Base-by-base conservation (phyloP, 2,888 invertebrate genomes). In the Mimachlamys varia region DNA sequence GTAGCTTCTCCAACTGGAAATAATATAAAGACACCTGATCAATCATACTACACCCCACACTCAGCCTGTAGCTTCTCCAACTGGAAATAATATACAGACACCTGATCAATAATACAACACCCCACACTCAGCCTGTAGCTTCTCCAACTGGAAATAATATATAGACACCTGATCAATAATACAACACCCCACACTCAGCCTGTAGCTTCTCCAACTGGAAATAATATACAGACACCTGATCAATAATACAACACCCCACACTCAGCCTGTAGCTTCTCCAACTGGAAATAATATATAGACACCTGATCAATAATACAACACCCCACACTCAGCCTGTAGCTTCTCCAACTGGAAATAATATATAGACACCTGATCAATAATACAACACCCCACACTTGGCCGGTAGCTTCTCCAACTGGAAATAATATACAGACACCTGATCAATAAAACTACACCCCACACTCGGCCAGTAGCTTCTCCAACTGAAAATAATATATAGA, bases 131-230 rank as follows among this genome's bases (percentile, higher is more conserved):
- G 94, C 94, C 1, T 95, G 95, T 50, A 96, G 91, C 90, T 95
- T 95, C 92, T 93, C 94, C 12, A 96, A 93, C 96, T 96, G 93
- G 50, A 15, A 49, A 89, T 19, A 53, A 12, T 17, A 53, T 19
- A 53, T 19, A 53, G 53, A 53, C 53, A 53, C 53, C n/a, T n/a
- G n/a, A n/a, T n/a, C n/a, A n/a, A n/a, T n/a, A n/a, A n/a, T n/a
- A n/a, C n/a, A n/a, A n/a, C 2, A 95, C 93, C 15, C 95, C 95
- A 92, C 94, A 94, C 17, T 92, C 93, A 27, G 94, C 94, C 1
- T 95, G 95, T 50, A 96, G 91, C 90, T 95, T 95, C 92, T 93
- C 94, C 12, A 96, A 93, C 96, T 96, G 93, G 50, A 15, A 49
- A 89, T 19, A 53, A 12, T 17, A 53, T 19, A 53, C 12, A 53